Evolutionary conservation across 2,113 vertebrate species (phyloP).

Genomic region (Chionomys nivalis): DNA sequence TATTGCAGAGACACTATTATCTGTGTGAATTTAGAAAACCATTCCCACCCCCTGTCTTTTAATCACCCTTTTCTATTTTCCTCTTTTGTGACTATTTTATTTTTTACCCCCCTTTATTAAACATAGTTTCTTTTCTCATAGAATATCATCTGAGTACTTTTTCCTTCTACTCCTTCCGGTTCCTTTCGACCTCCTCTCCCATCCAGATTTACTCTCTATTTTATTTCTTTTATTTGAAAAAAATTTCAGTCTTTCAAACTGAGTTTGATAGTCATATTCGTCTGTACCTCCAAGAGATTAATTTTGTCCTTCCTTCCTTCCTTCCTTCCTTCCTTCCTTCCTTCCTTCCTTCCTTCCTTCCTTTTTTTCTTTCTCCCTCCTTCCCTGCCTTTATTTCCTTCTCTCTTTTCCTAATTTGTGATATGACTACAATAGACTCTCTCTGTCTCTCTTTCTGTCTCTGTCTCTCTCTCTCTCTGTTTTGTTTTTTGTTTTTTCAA

Average conservation of each 20-base stretch:
- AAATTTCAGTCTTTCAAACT: not conserved
- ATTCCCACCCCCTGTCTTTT: not conserved
- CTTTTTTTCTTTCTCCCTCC: no score
- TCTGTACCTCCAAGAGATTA: not conserved
- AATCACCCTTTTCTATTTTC: not conserved
- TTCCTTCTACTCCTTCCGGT: not conserved
- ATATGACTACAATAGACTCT: not conserved
- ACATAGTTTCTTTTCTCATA: not conserved
- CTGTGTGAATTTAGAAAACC: not conserved
- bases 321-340: not conserved
- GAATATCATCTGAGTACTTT: not conserved
- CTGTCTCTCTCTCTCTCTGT: not conserved
- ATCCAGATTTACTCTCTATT: not conserved
- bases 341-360: not conserved
- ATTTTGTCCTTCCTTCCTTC: not conserved
- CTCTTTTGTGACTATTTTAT: not conserved
- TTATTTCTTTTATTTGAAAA: constrained; percentile 26
- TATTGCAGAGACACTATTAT: not conserved
- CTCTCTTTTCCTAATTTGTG: not conserved
- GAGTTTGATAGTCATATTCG: not conserved
- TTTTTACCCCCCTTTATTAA: not conserved
- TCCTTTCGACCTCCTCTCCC: not conserved
- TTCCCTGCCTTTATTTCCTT: not conserved
- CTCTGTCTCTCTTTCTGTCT: not conserved
- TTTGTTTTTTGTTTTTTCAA: no score